A percentile compares a stretch with the other conserved stretches of the same genome.
These are phyloP conservation scores for Zosterops hypoxanthus DNA, from an alignment of 2,113 vertebrate species.

Conservation along the genomic window DNA sequence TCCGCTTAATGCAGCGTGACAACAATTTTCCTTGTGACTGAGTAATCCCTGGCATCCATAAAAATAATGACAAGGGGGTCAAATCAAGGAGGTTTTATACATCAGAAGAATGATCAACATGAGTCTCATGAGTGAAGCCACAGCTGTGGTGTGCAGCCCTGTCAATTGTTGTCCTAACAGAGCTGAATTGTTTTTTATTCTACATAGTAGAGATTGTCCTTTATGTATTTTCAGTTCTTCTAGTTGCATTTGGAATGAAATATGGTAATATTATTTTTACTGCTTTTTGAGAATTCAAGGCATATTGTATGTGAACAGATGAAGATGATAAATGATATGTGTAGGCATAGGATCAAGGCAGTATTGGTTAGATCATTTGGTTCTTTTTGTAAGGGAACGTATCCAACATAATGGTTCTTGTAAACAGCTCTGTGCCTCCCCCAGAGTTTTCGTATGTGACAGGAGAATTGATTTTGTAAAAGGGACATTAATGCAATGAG, in stretches of 20 bases:
- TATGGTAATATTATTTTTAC: neutral
- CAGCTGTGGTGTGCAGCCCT: neutral
- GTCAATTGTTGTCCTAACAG: constrained; percentile 20
- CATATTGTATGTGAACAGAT: neutral
- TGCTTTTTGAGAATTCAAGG: neutral
- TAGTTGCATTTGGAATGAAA: neutral
- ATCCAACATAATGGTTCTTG: neutral
- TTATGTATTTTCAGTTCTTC: constrained; percentile 13
- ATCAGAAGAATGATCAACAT: neutral
- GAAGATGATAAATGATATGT: neutral
- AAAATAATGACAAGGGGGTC: constrained; percentile 13
- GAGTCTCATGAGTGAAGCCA: constrained; percentile 3
- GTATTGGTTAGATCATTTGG: accelerated
- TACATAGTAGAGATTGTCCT: neutral
- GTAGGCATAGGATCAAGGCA: neutral
- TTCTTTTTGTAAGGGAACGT: neutral
- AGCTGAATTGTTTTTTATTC: constrained; percentile 25
- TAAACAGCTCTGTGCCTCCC: neutral
- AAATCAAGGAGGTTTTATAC: constrained; percentile 32
- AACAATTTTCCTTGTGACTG: neutral
- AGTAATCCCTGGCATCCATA: constrained; percentile 11
- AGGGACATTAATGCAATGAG: neutral
- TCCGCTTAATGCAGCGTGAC: neutral
- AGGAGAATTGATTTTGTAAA: neutral
- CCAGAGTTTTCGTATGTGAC: neutral